These are phyloP conservation scores for Pteruthius melanotis DNA, from an alignment of 2,113 vertebrate genomes.

Conservation along the genomic window DNA sequence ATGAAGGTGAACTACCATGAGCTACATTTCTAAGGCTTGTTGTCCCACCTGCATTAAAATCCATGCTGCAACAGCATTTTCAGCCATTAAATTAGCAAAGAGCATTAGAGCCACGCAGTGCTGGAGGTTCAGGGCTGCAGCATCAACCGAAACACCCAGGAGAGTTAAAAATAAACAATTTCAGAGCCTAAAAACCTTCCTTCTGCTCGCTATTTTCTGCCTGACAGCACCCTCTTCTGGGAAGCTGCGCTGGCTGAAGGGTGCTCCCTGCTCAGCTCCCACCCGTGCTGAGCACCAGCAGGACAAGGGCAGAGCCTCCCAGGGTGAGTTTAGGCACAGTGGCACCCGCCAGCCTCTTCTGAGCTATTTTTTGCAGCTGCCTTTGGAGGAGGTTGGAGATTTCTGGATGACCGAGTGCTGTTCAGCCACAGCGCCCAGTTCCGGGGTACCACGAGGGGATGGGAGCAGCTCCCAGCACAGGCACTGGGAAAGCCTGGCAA, in stretches of 20 bases:
- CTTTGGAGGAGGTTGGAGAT: not conserved
- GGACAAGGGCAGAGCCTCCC: not conserved
- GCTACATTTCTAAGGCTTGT: not conserved
- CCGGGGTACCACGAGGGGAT: not conserved
- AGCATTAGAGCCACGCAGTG: not conserved
- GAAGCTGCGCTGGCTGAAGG: not conserved
- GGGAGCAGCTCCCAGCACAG: not conserved
- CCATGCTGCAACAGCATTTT: not conserved
- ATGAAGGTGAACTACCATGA: fast-evolving
- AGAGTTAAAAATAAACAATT: not conserved
- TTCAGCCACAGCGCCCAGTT: not conserved
- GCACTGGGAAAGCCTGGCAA: not conserved
- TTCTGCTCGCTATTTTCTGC: not conserved
- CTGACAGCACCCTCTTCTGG: slow-evolving; percentile 65
- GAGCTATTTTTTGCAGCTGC: not conserved
- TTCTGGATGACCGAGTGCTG: fast-evolving
- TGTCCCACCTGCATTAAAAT: not conserved
- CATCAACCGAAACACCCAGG: not conserved
- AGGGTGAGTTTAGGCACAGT: not conserved
- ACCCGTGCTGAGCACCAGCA: too few species aligned
- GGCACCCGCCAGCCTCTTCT: not conserved
- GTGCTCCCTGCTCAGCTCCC: not conserved
- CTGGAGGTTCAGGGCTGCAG: not conserved
- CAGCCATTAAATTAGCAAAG: not conserved
- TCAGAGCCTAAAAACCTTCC: fast-evolving